A percentile compares a stretch with the other conserved stretches of the same genome.
phyloP scores from a whole-genome alignment of 2,888 invertebrate species.

The Embidobia sp. region DNA sequence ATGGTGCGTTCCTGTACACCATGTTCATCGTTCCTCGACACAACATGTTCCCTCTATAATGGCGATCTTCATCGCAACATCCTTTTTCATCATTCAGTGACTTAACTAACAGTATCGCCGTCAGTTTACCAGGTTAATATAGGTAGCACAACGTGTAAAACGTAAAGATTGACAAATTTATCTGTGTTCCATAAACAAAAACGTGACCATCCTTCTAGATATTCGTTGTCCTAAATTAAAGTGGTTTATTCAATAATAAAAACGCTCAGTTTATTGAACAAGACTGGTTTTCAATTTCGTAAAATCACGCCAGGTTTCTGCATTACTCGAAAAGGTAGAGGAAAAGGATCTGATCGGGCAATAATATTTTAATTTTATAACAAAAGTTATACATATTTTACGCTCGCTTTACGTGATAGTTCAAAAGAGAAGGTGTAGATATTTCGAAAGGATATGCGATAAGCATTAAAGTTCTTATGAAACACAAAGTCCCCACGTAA shows the following conservation, averaged over 20 bases:
- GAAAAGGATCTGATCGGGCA: conserved; percentile 34
- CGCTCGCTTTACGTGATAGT: conserved; percentile 65
- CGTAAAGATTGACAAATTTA: conserved; percentile 55
- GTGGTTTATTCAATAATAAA: too few species aligned
- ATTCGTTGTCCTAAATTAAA: too few species aligned
- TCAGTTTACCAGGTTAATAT: conserved; percentile 46
- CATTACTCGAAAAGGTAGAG: too few species aligned
- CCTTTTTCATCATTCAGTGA: conserved; percentile 49
- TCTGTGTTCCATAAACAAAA: conserved; percentile 26
- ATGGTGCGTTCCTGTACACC: conserved; percentile 51
- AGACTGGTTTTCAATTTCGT: too few species aligned
- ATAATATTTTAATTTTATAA: conserved; percentile 48
- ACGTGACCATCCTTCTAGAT: too few species aligned
- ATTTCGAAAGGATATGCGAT: conserved; percentile 72
- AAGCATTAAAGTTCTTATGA: conserved; percentile 79
- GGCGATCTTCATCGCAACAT: conserved; percentile 31
- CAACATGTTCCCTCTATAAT: conserved; percentile 41
- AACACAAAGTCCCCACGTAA: conserved; percentile 76
- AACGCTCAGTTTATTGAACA: too few species aligned
- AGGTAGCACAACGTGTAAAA: conserved; percentile 39
- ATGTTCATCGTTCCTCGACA: conserved; percentile 45
- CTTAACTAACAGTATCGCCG: conserved; percentile 11
- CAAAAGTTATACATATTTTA: conserved; percentile 59
- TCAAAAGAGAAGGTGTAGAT: conserved; percentile 66
- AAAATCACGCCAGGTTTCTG: too few species aligned